Evolutionary conservation across 2,113 vertebrate genomes (phyloP).

Genomic region (Gnathonemus echidnorhynchus): DNA sequence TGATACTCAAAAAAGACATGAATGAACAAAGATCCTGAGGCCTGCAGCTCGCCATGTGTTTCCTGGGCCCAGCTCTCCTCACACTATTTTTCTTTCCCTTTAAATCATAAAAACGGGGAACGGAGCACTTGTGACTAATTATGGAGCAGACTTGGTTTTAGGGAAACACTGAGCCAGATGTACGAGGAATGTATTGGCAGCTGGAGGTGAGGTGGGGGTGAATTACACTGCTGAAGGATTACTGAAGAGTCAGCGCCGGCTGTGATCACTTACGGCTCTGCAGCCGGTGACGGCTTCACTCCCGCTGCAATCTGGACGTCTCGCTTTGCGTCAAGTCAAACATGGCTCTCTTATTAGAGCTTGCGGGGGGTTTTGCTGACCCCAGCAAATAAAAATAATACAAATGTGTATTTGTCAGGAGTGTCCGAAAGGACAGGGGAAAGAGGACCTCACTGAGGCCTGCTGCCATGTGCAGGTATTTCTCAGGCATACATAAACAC

Average conservation of each 20-base stretch:
- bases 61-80: neutral
- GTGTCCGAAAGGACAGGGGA: neutral
- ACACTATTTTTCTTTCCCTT: slow-evolving; percentile 13
- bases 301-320: neutral
- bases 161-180: slow-evolving; percentile 61
- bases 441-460: neutral
- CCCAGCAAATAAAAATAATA: neutral
- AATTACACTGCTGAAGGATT: slow-evolving; percentile 58
- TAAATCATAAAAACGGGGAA: slow-evolving; percentile 15
- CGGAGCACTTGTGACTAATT: slow-evolving; percentile 61
- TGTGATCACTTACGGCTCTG: slow-evolving; percentile 39
- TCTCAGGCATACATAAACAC: neutral
- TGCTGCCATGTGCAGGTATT: neutral
- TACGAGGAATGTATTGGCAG: slow-evolving; percentile 68
- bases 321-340: neutral
- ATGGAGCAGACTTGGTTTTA: slow-evolving; percentile 39
- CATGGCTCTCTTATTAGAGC: neutral
- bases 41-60: neutral
- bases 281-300: neutral
- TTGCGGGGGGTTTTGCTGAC: neutral
- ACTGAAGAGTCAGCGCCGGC: slow-evolving; percentile 53
- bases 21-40: neutral
- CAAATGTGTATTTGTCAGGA: neutral
- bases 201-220: slow-evolving; percentile 33
- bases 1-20: neutral